Conservation (phyloP, 2,797 vertebrate species). For the Pseudotriccus pelzelni region DNA sequence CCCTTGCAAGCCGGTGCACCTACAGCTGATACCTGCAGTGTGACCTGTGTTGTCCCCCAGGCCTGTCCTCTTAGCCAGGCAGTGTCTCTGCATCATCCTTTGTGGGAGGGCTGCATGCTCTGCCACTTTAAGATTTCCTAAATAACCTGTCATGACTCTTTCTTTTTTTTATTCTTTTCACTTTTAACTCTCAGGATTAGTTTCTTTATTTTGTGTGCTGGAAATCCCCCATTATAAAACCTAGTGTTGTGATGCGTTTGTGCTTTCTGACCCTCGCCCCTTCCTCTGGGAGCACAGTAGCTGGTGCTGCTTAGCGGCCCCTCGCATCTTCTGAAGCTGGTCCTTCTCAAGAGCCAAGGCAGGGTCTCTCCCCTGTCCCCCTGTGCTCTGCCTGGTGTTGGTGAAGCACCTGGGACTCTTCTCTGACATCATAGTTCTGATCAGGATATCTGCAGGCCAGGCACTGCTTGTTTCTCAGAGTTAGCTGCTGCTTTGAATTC, state of each 20-base stretch:
- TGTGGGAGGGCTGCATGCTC: background rate
- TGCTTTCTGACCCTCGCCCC: background rate
- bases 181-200: conserved; percentile 12
- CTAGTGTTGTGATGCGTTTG: background rate
- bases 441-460: background rate
- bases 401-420: background rate
- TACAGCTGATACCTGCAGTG: background rate
- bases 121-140: conserved; percentile 7
- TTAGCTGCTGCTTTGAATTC: background rate
- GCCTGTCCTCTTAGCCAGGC: background rate
- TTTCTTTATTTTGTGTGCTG: conserved; percentile 32
- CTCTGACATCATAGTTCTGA: background rate
- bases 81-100: background rate
- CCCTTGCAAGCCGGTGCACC: background rate
- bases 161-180: background rate
- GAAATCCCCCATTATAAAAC: conserved; percentile 4
- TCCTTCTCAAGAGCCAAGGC: background rate
- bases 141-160: background rate
- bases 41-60: background rate
- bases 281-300: background rate
- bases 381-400: background rate
- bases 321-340: background rate
- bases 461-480: background rate
- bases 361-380: background rate
- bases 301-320: background rate